A percentile compares a stretch with the other conserved stretches of the same genome.
These are phyloP conservation scores for Oxycera nigricornis DNA, from an alignment of 2,888 invertebrate species.

Conservation along the genomic window DNA sequence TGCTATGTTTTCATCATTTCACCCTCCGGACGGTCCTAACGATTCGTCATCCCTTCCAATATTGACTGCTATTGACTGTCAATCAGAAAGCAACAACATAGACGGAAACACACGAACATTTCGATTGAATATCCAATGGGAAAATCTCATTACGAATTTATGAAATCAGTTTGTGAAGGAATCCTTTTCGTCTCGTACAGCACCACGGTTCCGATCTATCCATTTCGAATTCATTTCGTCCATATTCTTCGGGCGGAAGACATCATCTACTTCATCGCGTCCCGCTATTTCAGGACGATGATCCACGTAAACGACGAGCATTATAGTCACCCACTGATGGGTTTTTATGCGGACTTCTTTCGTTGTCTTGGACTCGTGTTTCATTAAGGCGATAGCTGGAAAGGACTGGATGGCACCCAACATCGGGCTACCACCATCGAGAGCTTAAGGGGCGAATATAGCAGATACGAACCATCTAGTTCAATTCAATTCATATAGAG, in stretches of 20 bases:
- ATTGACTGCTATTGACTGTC: constrained; percentile 42
- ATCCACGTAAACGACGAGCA: constrained; percentile 25
- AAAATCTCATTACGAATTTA: constrained; percentile 45
- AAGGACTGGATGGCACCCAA: neutral
- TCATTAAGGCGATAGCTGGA: neutral
- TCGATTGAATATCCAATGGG: constrained; percentile 39
- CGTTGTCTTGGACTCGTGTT: neutral
- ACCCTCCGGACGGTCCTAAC: neutral
- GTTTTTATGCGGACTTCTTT: constrained; percentile 1
- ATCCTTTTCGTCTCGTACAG: constrained; percentile 3
- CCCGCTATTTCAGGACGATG: constrained; percentile 32
- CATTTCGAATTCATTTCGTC: constrained; percentile 14
- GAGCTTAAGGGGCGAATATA: neutral
- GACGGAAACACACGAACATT: constrained; percentile 34
- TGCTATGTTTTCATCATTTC: neutral
- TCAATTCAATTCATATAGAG: constrained; percentile 26
- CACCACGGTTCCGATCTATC: neutral
- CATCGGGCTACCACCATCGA: neutral
- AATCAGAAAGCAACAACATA: constrained; percentile 41
- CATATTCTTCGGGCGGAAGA: constrained; percentile 36
- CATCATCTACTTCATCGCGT: constrained; percentile 35
- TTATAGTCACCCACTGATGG: constrained; percentile 32
- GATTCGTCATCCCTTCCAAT: neutral
- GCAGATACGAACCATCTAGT: constrained; percentile 6
- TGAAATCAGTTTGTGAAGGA: constrained; percentile 43